Conservation (phyloP, 2,888 invertebrate genomes). For the Urechis unicinctus region DNA sequence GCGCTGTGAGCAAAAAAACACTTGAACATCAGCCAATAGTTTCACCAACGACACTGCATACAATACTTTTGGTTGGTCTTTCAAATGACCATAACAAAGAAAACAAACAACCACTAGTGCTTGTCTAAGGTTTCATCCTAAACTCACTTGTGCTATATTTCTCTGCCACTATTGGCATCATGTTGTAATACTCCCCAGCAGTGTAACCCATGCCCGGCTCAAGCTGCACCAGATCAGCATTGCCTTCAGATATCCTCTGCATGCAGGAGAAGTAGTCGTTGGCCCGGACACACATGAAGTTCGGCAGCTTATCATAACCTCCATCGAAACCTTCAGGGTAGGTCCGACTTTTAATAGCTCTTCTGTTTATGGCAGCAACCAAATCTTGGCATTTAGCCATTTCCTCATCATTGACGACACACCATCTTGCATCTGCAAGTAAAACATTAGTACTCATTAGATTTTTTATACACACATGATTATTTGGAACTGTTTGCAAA, state of each 20-base stretch:
- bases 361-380: conserved; percentile 49
- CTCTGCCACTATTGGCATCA: conserved; percentile 69
- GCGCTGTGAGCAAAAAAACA: conserved; percentile 1
- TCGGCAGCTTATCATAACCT: conserved; percentile 18
- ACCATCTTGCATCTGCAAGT: conserved; percentile 62
- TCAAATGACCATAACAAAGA: too few species aligned
- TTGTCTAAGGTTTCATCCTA: too few species aligned
- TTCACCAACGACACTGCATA: too few species aligned
- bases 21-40: too few species aligned
- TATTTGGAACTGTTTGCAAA: too few species aligned
- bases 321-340: conserved; percentile 11
- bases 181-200: conserved; percentile 84
- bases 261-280: conserved; percentile 71
- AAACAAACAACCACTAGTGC: too few species aligned
- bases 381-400: conserved; percentile 77
- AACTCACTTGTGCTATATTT: conserved; percentile 33
- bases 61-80: too few species aligned
- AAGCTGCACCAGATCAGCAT: conserved; percentile 76
- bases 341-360: conserved; percentile 60
- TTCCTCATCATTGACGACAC: conserved; percentile 72
- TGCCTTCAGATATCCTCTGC: conserved; percentile 69
- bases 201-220: conserved; percentile 94
- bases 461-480: too few species aligned
- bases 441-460: too few species aligned
- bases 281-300: conserved; percentile 12